Evolutionary conservation across 2,113 vertebrate species (phyloP), one percentile per base, ranked within the genome.

Genomic region (Beaufortia kweichowensis): DNA sequence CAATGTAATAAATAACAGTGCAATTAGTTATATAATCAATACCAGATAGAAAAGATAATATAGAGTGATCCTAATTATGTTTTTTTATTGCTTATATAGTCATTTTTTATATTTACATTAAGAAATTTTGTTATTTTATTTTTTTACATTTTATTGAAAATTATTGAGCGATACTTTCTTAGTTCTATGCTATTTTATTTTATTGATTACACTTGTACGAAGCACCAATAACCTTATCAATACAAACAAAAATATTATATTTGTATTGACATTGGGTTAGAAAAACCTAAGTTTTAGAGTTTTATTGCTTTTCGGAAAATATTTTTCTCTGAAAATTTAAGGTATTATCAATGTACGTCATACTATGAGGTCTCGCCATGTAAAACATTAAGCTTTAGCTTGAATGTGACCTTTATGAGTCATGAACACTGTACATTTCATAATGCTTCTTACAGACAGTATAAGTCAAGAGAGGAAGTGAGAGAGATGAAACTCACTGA

Each of bases 401-500:
- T 31, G 26, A 68, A n/a, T 7, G 43, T 50, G 43, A 53, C 3
- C 19, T 63, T 63, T 75, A 23, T 64, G 28, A 64, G 10, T 28
- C 43, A 56, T 31, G 21, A n/a, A 62, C 46, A 39, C 24, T 23
- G 35, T 64, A 65, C 10, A 43, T 6, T 48, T 66, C 24, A 66
- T 66, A 28, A 28, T 19, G 21, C n/a, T 41, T 23, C 26, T 46
- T 17, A 71, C 0, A 43, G 50, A 71, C 24, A 11, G 35, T 39
- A 10, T 39, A 39, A 39, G 8, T 39, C 8, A 39, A 39, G 59
- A 39, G 14, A 50, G 66, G 31, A 35, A 26, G 66, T 12, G 21
- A 53, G 46, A 24, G 14, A 4, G 39, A 61, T 17, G 39, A 41
- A 35, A 95, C 97, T 96, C 82, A 99, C 97, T 98, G 81, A 99